phyloP scores from a whole-genome alignment of 2,888 invertebrate genomes.

The Drosophila mettleri region DNA sequence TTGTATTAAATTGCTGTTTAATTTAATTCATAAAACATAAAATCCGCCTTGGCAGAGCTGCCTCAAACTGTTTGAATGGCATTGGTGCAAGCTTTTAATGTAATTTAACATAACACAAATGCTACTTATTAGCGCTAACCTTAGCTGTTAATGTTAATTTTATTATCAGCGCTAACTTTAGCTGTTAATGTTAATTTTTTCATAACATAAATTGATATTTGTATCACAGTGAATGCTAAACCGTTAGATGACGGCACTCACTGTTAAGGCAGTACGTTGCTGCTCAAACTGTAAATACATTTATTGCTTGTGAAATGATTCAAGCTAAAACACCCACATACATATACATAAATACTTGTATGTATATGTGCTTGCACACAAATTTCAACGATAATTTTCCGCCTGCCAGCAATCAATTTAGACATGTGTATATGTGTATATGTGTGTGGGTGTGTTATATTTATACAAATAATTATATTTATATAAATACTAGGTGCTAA shows the following conservation, averaged over 20 bases:
- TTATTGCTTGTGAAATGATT: slow-evolving; percentile 18
- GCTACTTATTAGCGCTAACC: background rate
- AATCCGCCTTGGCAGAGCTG: background rate
- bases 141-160: too few relatives aligned
- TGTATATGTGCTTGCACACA: background rate
- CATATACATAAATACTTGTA: too few relatives aligned
- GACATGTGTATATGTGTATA: background rate
- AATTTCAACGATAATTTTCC: slow-evolving; percentile 31
- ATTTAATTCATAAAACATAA: slow-evolving; percentile 5
- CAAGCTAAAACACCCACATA: background rate
- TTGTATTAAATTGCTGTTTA: background rate
- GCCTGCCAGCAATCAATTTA: slow-evolving; percentile 20
- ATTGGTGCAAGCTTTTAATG: background rate
- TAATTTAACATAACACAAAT: background rate
- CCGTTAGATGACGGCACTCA: background rate
- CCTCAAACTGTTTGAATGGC: background rate
- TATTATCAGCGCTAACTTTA: too few relatives aligned
- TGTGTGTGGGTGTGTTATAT: background rate
- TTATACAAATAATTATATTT: slow-evolving; percentile 2
- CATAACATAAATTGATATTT: background rate
- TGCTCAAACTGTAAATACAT: slow-evolving; percentile 9
- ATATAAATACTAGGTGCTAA: too few relatives aligned
- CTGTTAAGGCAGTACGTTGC: background rate
- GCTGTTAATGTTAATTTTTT: background rate
- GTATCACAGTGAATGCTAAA: background rate